Evolutionary conservation across 2,113 vertebrate genomes (phyloP).

Genomic region (Turnix velox): DNA sequence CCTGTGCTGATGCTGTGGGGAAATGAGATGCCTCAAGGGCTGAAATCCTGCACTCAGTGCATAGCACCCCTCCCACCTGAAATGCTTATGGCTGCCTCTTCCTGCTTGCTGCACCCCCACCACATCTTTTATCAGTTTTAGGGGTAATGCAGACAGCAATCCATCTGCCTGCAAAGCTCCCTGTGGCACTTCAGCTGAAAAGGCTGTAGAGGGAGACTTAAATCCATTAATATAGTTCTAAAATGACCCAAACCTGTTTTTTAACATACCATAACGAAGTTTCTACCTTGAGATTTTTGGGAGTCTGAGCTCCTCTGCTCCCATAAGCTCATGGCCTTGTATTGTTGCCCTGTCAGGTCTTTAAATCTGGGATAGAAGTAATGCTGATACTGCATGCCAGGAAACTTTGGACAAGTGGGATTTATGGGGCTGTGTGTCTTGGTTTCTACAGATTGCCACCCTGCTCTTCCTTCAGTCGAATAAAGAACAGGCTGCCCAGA

Average conservation of each 20-base stretch:
- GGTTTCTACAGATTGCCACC: not conserved
- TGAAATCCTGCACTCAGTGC: not conserved
- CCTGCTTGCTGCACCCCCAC: not conserved
- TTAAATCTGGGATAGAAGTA: not conserved
- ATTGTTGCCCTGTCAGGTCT: not conserved
- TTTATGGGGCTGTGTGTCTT: not conserved
- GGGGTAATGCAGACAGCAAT: not conserved
- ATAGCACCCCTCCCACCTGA: not conserved
- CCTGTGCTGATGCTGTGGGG: accelerated
- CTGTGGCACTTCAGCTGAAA: not conserved
- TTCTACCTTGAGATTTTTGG: accelerated
- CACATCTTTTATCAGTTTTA: not conserved
- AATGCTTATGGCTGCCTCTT: not conserved
- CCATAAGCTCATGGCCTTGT: not conserved
- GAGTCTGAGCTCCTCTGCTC: not conserved
- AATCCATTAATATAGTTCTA: not conserved
- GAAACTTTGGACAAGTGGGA: not conserved
- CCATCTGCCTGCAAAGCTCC: not conserved
- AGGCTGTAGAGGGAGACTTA: not conserved
- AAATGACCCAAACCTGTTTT: not conserved
- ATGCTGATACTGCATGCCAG: not conserved
- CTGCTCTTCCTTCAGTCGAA: not conserved
- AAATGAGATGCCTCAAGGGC: not conserved
- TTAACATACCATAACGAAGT: not conserved
- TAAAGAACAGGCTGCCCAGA: not conserved